Evolutionary conservation across 2,113 vertebrate genomes (phyloP).

Genomic region (Cinclus mexicanus): DNA sequence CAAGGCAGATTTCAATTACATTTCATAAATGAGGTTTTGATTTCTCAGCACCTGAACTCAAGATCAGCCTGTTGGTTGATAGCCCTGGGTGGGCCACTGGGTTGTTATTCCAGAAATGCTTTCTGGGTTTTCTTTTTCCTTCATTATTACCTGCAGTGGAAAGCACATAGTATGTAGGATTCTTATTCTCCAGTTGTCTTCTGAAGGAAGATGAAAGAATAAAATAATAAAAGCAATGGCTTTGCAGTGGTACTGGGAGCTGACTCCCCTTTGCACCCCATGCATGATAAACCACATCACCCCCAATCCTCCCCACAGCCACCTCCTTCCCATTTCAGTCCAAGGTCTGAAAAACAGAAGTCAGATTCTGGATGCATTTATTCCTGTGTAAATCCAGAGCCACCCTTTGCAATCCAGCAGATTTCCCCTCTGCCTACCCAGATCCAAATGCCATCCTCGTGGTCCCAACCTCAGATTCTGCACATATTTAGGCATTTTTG

Average conservation of each 20-base stretch:
- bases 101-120: not conserved
- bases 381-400: not conserved
- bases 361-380: not conserved
- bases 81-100: not conserved
- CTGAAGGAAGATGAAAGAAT: not conserved
- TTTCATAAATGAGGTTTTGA: not conserved
- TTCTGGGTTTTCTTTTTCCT: not conserved
- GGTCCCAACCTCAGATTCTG: not conserved
- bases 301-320: not conserved
- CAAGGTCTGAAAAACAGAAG: not conserved
- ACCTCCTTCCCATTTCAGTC: not conserved
- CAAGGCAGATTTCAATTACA: not conserved
- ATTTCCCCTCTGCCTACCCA: not conserved
- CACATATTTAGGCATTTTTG: not conserved
- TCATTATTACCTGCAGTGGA: not conserved
- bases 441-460: not conserved
- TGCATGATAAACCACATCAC: rapidly evolving
- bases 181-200: not conserved
- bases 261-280: not conserved
- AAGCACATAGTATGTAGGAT: not conserved
- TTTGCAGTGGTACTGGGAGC: not conserved
- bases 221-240: not conserved
- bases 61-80: not conserved
- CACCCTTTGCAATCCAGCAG: not conserved
- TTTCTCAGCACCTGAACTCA: not conserved